Evolutionary conservation across 2,113 vertebrate species (phyloP).

Genomic region (Phalacrocorax carbo): DNA sequence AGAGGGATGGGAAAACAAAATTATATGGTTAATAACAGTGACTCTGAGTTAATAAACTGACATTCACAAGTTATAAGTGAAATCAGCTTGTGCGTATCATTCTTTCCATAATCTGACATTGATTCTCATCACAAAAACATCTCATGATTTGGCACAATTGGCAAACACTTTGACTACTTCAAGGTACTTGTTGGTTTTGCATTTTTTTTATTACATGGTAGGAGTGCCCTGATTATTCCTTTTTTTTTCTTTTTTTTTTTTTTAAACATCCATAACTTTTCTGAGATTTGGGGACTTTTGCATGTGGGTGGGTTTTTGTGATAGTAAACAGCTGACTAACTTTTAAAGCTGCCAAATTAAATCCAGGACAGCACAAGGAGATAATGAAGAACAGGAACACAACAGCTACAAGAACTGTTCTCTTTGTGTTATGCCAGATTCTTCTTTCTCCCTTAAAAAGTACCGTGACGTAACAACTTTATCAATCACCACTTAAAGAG

Average conservation of each 20-base stretch:
- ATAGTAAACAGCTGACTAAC: conserved; percentile 64
- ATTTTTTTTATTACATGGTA: neutral
- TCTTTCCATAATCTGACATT: conserved; percentile 20
- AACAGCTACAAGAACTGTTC: conserved; percentile 36
- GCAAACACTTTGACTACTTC: neutral
- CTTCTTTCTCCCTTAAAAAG: conserved; percentile 30
- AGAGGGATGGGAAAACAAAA: neutral
- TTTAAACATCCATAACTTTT: neutral
- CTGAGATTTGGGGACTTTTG: conserved; percentile 43
- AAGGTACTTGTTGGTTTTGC: neutral
- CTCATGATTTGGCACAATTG: neutral
- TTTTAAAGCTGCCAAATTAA: conserved; percentile 58
- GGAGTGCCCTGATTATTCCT: neutral
- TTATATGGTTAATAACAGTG: neutral
- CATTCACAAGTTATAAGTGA: neutral
- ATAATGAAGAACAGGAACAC: conserved; percentile 65
- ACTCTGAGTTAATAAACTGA: neutral
- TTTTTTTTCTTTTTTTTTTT: neutral
- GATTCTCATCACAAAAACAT: conserved; percentile 2
- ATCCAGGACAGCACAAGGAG: conserved; percentile 48
- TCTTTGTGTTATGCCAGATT: conserved; percentile 8
- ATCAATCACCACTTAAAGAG: neutral
- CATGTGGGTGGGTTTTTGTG: conserved; percentile 61
- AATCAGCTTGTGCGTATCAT: conserved; percentile 7
- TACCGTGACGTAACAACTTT: conserved; percentile 32